Base-by-base conservation (phyloP, 2,113 vertebrate genomes). In the Halichoerus grypus region DNA sequence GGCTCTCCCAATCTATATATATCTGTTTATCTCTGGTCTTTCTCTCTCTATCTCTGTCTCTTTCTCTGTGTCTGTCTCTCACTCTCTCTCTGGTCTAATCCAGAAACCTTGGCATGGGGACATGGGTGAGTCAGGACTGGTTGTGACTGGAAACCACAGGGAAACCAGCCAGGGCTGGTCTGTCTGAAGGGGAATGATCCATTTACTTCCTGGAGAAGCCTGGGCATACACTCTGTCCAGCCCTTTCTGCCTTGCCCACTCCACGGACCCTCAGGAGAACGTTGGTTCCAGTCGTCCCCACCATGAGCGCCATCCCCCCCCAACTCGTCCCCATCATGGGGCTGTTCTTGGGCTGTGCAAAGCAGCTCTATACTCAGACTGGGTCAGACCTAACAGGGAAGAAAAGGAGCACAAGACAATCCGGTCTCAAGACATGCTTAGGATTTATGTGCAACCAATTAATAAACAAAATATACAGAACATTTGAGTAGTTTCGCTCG, bases 261-360 rank as follows among this genome's bases (percentile, higher is more conserved):
- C 39, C 11, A 0, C 0, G 16, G n/a, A 21, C 21, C 51, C 77
- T 39, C 33, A 1, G 7, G 80, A 46, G 57, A 39, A 59, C 11
- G 33, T 36, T 3, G 1, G 19, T 26, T 11, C n/a, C 24, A 0
- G 46, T 19, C 7, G 1, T 36, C 22, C 13, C 13, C 10, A 22
- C 14, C 24, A 76, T 49, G 74, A 31, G 65, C 14, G 14, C 2
- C 21, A 18, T 12, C 12, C 9, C 59, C 63, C 63, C 14, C 12
- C 61, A 63, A 31, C 14, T 1, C 0, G 0, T 19, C 39, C 19
- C 42, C 61, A 33, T 21, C 18, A 12, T 1, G 0, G 49, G 65
- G 15, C 63, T 95, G 36, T 31, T 42, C 33, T 16, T 76, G 72
- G 57, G 21, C 63, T n/a, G 11, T 28, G 12, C 12, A 59, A 3